Conservation (phyloP, 2,888 invertebrate genomes). For the Athalia circularis region DNA sequence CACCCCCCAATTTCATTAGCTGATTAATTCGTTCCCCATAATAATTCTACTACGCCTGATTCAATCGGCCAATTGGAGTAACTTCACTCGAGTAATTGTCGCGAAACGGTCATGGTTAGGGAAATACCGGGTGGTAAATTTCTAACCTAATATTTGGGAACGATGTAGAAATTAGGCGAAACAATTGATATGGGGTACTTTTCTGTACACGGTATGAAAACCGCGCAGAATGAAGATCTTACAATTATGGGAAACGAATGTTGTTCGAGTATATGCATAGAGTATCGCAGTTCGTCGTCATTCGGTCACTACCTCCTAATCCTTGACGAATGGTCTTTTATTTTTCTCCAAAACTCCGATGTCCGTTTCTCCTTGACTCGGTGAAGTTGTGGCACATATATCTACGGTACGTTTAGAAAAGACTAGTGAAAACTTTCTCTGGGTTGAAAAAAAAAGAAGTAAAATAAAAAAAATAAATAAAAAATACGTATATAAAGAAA, state of each 20-base stretch:
- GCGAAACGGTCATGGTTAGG: too few relatives aligned
- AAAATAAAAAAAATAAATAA: background rate
- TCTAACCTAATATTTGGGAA: too few relatives aligned
- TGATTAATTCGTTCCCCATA: constrained; percentile 1
- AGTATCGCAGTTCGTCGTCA: too few relatives aligned
- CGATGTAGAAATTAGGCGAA: background rate
- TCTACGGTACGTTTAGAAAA: constrained; percentile 12
- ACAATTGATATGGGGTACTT: background rate
- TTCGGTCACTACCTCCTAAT: background rate
- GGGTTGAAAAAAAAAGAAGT: constrained; percentile 15
- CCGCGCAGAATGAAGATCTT: background rate
- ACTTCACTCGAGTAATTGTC: background rate
- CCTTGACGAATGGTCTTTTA: background rate
- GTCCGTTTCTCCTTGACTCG: background rate
- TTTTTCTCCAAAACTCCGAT: constrained; percentile 7
- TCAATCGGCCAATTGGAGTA: background rate
- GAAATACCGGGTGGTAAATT: too few relatives aligned
- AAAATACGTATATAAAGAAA: too few relatives aligned
- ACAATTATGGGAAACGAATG: constrained; percentile 10
- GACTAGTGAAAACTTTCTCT: constrained; percentile 8
- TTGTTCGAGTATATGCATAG: too few relatives aligned
- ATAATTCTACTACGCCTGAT: background rate
- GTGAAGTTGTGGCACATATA: background rate
- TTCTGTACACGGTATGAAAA: background rate
- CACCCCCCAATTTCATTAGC: background rate